These are phyloP conservation scores for Verasper variegatus DNA, from an alignment of 2,113 vertebrate species.

Conservation along the genomic window DNA sequence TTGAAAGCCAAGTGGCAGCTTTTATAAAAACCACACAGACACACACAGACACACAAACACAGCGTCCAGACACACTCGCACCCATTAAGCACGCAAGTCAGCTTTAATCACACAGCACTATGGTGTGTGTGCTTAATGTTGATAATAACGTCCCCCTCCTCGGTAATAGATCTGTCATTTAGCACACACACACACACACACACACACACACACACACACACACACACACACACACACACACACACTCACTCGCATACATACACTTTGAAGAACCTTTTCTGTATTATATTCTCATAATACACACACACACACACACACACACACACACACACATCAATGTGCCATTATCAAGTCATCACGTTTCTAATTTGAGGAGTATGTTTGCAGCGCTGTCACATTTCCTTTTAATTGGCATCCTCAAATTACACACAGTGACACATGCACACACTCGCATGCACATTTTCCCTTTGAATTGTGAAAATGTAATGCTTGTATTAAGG, in stretches of 20 bases:
- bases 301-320: not conserved
- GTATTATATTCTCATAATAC: conserved; percentile 2
- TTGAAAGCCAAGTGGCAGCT: conserved; percentile 74
- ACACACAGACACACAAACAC: conserved; percentile 16
- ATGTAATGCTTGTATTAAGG: conserved; percentile 67
- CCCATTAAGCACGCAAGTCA: conserved; percentile 43
- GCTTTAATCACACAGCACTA: conserved; percentile 66
- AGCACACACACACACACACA: conserved; percentile 32
- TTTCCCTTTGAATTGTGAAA: conserved; percentile 63
- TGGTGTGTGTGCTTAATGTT: conserved; percentile 55
- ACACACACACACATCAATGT: conserved; percentile 23
- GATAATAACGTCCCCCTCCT: conserved; percentile 61
- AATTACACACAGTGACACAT: conserved; percentile 13
- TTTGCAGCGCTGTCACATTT: conserved; percentile 56
- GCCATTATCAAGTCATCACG: conserved; percentile 55
- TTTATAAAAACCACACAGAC: conserved; percentile 40
- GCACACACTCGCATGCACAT: conserved; percentile 7
- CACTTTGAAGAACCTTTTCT: not conserved
- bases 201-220: conserved; percentile 2
- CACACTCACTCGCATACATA: conserved; percentile 6
- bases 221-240: not conserved
- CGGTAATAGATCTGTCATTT: conserved; percentile 78
- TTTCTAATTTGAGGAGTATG: conserved; percentile 42
- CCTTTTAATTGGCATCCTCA: conserved; percentile 48
- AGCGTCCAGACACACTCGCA: conserved; percentile 9